phyloP scores from a whole-genome alignment of 1,140 invertebrate species.

The Cataglyphis hispanica region DNA sequence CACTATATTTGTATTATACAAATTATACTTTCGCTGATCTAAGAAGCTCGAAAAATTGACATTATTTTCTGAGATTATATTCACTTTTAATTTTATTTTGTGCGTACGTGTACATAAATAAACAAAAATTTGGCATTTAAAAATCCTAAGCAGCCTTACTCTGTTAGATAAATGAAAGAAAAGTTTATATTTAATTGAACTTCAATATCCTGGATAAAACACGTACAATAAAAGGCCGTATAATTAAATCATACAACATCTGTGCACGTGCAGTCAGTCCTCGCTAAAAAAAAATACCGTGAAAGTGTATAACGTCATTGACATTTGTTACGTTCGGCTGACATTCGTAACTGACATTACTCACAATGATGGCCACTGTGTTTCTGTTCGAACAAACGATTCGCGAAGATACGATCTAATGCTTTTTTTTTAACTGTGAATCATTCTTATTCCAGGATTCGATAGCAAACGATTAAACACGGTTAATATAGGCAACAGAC shows the following conservation, averaged over 20 bases:
- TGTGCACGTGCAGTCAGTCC: slow-evolving; percentile 23
- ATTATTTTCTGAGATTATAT: neutral
- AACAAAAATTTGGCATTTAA: neutral
- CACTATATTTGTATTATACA: neutral
- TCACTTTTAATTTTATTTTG: neutral
- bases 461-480: neutral
- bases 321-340: slow-evolving; percentile 55
- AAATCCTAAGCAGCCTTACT: neutral
- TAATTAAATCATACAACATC: slow-evolving; percentile 67
- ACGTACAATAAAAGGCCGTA: slow-evolving; percentile 13
- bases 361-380: slow-evolving; percentile 47
- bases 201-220: neutral
- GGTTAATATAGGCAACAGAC: slow-evolving; percentile 2
- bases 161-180: neutral
- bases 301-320: slow-evolving; percentile 61
- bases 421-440: slow-evolving; percentile 9
- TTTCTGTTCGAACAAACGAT: slow-evolving; percentile 26
- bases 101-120: too few relatives aligned
- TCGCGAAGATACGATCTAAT: slow-evolving; percentile 23
- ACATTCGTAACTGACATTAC: slow-evolving; percentile 74
- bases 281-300: neutral
- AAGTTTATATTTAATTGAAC: slow-evolving; percentile 8
- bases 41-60: neutral
- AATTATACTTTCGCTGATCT: neutral
- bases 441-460: slow-evolving; percentile 27